Conservation (phyloP, 2,113 vertebrate genomes). For the Odontesthes bonariensis region DNA sequence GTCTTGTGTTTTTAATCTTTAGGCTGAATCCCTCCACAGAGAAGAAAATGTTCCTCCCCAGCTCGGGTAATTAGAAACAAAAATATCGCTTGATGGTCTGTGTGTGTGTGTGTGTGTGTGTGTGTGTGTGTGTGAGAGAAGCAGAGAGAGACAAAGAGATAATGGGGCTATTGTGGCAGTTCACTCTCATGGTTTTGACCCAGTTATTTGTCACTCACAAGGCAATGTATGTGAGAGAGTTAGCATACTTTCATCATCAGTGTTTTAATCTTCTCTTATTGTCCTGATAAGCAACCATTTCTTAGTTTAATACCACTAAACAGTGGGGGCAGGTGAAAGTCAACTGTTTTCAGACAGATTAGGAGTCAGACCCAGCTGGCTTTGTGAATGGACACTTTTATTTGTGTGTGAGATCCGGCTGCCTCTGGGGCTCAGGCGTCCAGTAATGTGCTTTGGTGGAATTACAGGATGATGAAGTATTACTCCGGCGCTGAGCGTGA, state of each 20-base stretch:
- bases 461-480: conserved; percentile 34
- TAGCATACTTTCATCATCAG: not conserved
- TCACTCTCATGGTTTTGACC: conserved; percentile 25
- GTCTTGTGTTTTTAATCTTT: conserved; percentile 40
- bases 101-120: not conserved
- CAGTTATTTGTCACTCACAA: conserved; percentile 22
- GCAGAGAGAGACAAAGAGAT: conserved; percentile 31
- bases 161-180: conserved; percentile 61
- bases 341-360: conserved; percentile 41
- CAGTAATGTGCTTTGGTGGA: conserved; percentile 42
- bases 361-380: conserved; percentile 35
- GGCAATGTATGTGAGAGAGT: conserved; percentile 1
- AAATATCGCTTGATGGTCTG: conserved; percentile 29
- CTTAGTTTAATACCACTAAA: not conserved
- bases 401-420: conserved; percentile 44
- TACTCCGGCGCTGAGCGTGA: conserved; percentile 3
- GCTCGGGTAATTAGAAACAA: conserved; percentile 63
- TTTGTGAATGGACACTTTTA: conserved; percentile 67
- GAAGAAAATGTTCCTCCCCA: conserved; percentile 21
- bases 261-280: not conserved
- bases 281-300: not conserved
- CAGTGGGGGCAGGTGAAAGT: conserved; percentile 32
- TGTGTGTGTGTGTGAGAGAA: conserved; percentile 7
- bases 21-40: conserved; percentile 29
- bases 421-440: conserved; percentile 31